Percentiles rank a stretch among this genome's conserved stretches.
phyloP scores from a whole-genome alignment of 2,888 invertebrate genomes.

The Balanococcus diminutus region DNA sequence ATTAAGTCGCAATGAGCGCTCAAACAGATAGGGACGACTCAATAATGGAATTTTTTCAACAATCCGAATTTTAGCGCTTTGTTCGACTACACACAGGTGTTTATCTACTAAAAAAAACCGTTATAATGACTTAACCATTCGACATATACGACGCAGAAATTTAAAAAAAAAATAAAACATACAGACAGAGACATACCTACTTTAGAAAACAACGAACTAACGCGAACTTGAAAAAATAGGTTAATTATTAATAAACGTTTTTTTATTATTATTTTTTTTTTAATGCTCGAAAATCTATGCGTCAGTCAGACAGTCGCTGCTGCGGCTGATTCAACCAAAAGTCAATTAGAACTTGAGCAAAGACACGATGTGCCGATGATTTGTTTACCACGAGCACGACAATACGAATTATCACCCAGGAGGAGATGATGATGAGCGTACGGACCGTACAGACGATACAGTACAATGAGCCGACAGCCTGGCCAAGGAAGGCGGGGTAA shows the following conservation, averaged over 20 bases:
- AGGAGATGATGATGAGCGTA: no score
- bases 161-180: background rate
- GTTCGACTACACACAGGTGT: slow-evolving; percentile 17
- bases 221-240: slow-evolving; percentile 19
- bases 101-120: background rate
- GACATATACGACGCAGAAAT: slow-evolving; percentile 1
- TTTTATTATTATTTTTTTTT: background rate
- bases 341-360: background rate
- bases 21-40: slow-evolving; percentile 19
- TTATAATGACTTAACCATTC: slow-evolving; percentile 27
- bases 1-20: slow-evolving; percentile 5
- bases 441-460: background rate
- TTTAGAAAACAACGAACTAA: slow-evolving; percentile 2
- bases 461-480: background rate
- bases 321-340: background rate
- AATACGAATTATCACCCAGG: background rate
- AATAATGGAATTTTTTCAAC: slow-evolving; percentile 23
- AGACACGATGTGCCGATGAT: background rate
- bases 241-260: slow-evolving; percentile 10
- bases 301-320: no score
- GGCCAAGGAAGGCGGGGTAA: background rate
- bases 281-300: background rate
- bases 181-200: background rate
- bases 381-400: background rate
- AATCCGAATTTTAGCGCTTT: slow-evolving; percentile 2